Conservation (phyloP, 2,113 vertebrate genomes). For the Eurystomus gularis region DNA sequence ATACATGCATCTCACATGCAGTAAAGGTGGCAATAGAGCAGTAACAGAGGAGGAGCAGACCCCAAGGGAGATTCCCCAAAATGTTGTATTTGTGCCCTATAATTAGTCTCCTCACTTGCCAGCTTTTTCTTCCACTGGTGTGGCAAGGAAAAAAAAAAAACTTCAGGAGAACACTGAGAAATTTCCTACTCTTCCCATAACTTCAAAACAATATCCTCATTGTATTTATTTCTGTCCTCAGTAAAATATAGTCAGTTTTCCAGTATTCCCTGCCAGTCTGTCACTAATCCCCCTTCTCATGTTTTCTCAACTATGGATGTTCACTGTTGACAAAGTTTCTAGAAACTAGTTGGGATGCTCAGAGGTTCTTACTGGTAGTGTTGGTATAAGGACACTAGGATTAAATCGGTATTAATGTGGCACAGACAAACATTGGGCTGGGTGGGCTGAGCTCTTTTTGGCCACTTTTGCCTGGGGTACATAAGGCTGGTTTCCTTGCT, state of each 20-base stretch:
- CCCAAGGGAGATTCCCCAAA: neutral
- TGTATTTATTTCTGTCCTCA: slow-evolving; percentile 13
- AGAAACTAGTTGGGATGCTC: neutral
- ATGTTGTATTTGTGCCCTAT: neutral
- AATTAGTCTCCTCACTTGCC: neutral
- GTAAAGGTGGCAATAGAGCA: neutral
- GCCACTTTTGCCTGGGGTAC: neutral
- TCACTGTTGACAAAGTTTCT: neutral
- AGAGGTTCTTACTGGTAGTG: neutral
- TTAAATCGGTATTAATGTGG: neutral
- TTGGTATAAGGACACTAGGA: neutral
- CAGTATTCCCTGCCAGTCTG: neutral
- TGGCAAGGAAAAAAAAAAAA: neutral
- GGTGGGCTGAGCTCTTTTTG: neutral
- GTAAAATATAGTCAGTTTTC: neutral
- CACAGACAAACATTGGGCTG: neutral
- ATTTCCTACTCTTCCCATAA: slow-evolving; percentile 6
- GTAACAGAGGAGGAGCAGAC: neutral
- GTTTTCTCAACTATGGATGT: neutral
- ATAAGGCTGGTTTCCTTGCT: neutral
- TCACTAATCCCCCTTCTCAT: neutral
- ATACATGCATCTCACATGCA: neutral
- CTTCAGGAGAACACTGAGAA: neutral
- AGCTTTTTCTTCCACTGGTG: neutral
- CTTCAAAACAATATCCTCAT: slow-evolving; percentile 15